Percentiles rank a stretch among this genome's conserved stretches.
phyloP scores from a whole-genome alignment of 2,797 vertebrate species.

The Lemur catta region DNA sequence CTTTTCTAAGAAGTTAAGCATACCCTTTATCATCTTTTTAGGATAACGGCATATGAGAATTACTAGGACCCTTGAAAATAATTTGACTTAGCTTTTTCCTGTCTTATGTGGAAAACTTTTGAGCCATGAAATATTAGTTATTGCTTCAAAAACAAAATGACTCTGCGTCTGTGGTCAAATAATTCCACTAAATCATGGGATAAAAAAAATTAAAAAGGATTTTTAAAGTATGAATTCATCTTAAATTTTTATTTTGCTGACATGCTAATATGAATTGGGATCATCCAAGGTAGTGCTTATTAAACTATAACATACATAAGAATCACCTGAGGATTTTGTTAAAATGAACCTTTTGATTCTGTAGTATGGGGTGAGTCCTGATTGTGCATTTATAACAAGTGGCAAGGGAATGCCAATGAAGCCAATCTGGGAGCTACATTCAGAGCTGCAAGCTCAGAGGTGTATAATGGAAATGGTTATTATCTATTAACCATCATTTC shows the following conservation, averaged over 20 bases:
- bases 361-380: no score
- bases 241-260: not conserved
- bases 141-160: not conserved
- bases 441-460: not conserved
- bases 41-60: not conserved
- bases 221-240: not conserved
- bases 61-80: not conserved
- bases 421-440: not conserved
- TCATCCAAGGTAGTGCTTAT: not conserved
- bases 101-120: not conserved
- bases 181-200: not conserved
- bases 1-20: not conserved
- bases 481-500: not conserved
- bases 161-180: not conserved
- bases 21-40: not conserved
- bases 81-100: not conserved
- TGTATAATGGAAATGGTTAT: not conserved
- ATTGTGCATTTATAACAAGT: not conserved
- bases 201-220: not conserved
- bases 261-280: not conserved
- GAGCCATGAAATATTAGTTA: not conserved
- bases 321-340: not conserved
- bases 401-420: rapidly evolving
- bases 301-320: not conserved
- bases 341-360: not conserved